phyloP scores from a whole-genome alignment of 2,797 vertebrate species.

The Esox lucius region DNA sequence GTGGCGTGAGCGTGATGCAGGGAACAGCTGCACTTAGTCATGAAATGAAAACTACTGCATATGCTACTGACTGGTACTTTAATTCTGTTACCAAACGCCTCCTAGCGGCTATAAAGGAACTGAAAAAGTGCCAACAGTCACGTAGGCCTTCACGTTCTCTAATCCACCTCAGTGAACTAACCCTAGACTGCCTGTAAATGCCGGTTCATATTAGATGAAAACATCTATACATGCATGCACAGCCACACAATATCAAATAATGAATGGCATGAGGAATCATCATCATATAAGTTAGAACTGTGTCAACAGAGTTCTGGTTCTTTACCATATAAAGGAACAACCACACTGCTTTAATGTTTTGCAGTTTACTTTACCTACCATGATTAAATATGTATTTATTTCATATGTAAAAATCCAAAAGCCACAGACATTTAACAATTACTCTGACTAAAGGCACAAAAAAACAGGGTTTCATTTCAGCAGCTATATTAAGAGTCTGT shows the following conservation, averaged over 20 bases:
- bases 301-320: not conserved
- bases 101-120: not conserved
- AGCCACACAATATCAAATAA: not conserved
- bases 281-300: not conserved
- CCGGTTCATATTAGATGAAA: not conserved
- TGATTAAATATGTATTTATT: not conserved
- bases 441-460: too few species aligned
- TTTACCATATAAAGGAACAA: not conserved
- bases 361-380: not conserved
- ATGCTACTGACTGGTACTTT: not conserved
- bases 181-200: not conserved
- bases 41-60: not conserved
- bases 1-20: slow-evolving; percentile 14
- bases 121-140: not conserved
- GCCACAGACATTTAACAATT: not conserved
- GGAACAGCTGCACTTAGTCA: not conserved
- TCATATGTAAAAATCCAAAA: not conserved
- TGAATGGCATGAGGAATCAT: not conserved
- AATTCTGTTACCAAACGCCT: not conserved
- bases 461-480: not conserved
- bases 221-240: not conserved
- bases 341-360: not conserved
- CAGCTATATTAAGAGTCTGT: not conserved
- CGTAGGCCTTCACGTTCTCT: not conserved
- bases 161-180: not conserved